Conservation (phyloP, 2,113 vertebrate species). For the Nothocercus julius region DNA sequence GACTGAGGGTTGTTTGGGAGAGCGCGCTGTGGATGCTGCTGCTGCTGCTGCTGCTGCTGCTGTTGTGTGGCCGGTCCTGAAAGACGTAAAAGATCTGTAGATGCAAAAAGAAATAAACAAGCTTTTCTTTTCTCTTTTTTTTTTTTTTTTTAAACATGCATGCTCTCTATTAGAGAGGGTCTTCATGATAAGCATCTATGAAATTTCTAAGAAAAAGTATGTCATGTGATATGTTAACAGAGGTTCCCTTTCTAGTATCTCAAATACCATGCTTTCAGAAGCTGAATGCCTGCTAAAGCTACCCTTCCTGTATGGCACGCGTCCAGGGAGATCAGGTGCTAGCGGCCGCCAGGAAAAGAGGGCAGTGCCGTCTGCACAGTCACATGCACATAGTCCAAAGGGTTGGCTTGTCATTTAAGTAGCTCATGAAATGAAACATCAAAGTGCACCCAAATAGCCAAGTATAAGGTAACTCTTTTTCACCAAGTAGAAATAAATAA, state of each 20-base stretch:
- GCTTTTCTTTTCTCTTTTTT: not conserved
- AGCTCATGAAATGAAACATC: conserved; percentile 22
- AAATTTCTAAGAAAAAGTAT: not conserved
- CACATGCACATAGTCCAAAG: conserved; percentile 23
- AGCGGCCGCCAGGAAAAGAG: not conserved
- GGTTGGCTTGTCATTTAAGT: conserved; percentile 26
- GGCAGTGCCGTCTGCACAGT: conserved; percentile 14
- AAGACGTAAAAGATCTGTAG: conserved; percentile 76
- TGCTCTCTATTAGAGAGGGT: not conserved
- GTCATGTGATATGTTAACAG: not conserved
- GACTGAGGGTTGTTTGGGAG: conserved; percentile 77
- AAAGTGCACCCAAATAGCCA: not conserved
- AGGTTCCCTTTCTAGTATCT: not conserved
- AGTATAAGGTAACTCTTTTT: conserved; percentile 29
- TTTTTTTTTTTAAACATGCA: not conserved
- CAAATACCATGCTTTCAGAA: not conserved
- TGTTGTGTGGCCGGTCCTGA: conserved; percentile 74
- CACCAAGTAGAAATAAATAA: not conserved
- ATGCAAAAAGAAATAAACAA: conserved; percentile 32
- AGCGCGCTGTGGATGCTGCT: conserved; percentile 63
- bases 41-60: conserved; percentile 64
- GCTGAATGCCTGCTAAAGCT: not conserved
- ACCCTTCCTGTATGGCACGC: conserved; percentile 4
- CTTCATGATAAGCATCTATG: not conserved
- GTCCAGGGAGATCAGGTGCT: conserved; percentile 17